phyloP scores from a whole-genome alignment of 2,797 vertebrate species.

The Phylloscopus collybita region DNA sequence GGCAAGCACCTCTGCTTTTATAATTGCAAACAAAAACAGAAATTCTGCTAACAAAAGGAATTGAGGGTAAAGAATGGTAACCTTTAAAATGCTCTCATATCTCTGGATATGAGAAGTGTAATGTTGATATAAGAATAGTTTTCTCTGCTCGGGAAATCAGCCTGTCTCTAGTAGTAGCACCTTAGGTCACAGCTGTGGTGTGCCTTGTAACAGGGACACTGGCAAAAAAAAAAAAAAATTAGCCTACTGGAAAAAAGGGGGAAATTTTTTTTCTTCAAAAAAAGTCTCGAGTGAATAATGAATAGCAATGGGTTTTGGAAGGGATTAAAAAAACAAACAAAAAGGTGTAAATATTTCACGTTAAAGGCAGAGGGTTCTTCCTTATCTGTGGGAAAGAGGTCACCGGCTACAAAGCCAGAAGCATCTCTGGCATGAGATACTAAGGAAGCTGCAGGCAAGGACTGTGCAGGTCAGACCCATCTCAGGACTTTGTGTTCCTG shows the following conservation, averaged over 20 bases:
- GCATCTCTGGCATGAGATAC: background rate
- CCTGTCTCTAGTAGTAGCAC: background rate
- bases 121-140: background rate
- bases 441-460: background rate
- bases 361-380: background rate
- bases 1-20: background rate
- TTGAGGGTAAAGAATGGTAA: background rate
- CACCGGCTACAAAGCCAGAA: background rate
- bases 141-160: background rate
- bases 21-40: background rate
- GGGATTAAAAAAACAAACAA: background rate
- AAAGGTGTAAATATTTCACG: background rate
- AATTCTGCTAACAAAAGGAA: background rate
- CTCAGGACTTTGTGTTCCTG: background rate
- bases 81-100: background rate
- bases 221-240: background rate
- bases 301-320: background rate
- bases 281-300: background rate
- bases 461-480: background rate
- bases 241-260: background rate
- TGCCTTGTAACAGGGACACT: background rate
- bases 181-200: background rate
- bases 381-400: background rate
- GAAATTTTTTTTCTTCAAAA: background rate
- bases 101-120: background rate